Evolutionary conservation across 2,113 vertebrate genomes (phyloP).

Genomic region (Pelusios castaneus): DNA sequence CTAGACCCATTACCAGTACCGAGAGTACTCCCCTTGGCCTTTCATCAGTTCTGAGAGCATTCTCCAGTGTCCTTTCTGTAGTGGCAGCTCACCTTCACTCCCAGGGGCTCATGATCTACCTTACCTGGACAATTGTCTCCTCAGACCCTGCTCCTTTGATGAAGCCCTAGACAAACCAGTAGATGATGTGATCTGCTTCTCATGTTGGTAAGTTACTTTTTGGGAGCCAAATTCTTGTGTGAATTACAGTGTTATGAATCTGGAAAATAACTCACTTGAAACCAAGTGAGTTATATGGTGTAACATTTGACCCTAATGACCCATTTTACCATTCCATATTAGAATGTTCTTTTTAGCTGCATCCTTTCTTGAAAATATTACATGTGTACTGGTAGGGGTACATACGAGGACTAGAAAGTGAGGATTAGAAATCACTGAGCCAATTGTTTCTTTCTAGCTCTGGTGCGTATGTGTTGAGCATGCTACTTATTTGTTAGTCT

Average conservation of each 20-base stretch:
- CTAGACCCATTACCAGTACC: no score
- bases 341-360: neutral
- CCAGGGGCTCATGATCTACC: no score
- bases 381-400: neutral
- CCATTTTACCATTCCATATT: neutral
- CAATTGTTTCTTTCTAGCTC: neutral
- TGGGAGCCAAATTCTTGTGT: neutral
- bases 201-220: neutral
- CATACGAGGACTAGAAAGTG: neutral
- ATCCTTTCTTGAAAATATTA: neutral
- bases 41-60: no score
- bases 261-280: neutral
- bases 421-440: neutral
- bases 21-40: no score
- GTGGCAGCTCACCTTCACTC: no score
- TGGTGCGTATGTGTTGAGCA: neutral
- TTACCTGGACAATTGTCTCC: no score
- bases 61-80: no score
- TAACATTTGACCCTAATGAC: neutral
- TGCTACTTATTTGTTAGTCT: no score
- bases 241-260: neutral
- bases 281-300: neutral
- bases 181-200: neutral
- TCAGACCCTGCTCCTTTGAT: no score
- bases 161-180: neutral